Evolutionary conservation across 92 coral and sea anemone genomes (phyloP), one percentile per base, ranked within the genome.

Genomic region (Palythoa heliodiscus): DNA sequence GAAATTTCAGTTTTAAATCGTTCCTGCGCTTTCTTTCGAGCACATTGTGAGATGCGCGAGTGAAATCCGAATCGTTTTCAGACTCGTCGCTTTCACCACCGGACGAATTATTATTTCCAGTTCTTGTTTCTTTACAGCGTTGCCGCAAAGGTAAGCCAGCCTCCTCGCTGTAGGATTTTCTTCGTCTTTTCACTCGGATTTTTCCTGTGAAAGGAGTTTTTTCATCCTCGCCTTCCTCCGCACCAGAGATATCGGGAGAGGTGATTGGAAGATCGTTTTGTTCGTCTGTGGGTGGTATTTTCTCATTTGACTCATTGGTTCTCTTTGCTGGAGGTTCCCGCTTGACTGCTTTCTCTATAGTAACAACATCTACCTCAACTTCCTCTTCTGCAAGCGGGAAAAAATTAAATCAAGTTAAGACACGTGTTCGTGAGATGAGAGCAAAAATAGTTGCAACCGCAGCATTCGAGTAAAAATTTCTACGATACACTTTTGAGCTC

Each of bases 21-120:
- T 97, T 97, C 77, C 99, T 87, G 76, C 99, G 89, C 75, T 97
- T 97, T 78, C 99, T 84, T 69, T 97, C 99, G 63, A 97, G 89
- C 2, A 97, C 99, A 47, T 97, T 97, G 86, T 97, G 99, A 12
- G 99, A 92, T 14, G 99, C 99, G 17, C 99, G 87, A 52, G 98
- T 95, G 71, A 91, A 92, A 68, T 97, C 99, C 19, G 98, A 92
- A 71, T 97, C 99, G 68, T 91, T 90, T 47, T 97, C 99, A 1
- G 99, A 97, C 83, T 97, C 98, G 66, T 95, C 98, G 68, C 97
- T 93, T 57, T 94, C 98, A 16, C 95, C 98, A 19, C 92, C 91
- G 25, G 90, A 89, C 11, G 93, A 88, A 7, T 23, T 63, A 55
- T 88, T 94, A 11, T 29, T 29, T 29, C 70, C 80, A 52, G 71